Percentiles rank a stretch among this genome's conserved stretches.
These are phyloP conservation scores for Mizuhopecten yessoensis DNA, from an alignment of 1,140 invertebrate genomes.

Conservation along the genomic window DNA sequence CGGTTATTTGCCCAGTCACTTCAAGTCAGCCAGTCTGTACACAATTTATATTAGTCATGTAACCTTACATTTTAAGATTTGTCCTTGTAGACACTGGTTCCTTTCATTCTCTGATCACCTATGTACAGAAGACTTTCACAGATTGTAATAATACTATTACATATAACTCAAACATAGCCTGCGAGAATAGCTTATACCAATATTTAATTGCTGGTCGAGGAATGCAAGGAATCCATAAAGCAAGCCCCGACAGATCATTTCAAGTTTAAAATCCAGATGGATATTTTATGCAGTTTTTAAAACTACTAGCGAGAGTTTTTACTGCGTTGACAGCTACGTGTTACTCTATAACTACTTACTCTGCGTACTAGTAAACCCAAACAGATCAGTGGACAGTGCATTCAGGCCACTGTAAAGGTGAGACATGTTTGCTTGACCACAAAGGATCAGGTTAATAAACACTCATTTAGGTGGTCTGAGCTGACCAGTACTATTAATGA, in stretches of 20 bases:
- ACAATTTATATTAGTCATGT: not conserved
- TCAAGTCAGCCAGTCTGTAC: not conserved
- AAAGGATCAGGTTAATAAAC: slow-evolving; percentile 16
- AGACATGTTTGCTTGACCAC: not conserved
- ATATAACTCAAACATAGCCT: slow-evolving; percentile 4
- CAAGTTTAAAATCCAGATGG: not conserved
- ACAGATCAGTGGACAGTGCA: not conserved
- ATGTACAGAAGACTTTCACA: not conserved
- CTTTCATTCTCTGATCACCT: not conserved
- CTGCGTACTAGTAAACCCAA: not conserved
- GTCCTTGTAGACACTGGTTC: not conserved
- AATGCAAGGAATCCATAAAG: not conserved
- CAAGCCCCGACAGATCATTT: not conserved
- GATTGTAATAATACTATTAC: not conserved
- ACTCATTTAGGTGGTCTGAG: slow-evolving; percentile 27
- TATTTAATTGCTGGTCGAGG: slow-evolving; percentile 27
- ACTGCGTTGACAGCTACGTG: not conserved
- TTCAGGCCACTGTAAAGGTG: not conserved
- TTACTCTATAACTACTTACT: not conserved
- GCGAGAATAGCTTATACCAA: not conserved
- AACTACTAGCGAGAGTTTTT: too few relatives aligned
- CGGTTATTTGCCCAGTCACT: not conserved
- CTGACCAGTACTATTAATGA: not conserved
- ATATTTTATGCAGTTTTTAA: not conserved
- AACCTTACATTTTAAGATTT: not conserved